Evolutionary conservation across 2,888 invertebrate species (phyloP).

Genomic region (Eurytoma californica): DNA sequence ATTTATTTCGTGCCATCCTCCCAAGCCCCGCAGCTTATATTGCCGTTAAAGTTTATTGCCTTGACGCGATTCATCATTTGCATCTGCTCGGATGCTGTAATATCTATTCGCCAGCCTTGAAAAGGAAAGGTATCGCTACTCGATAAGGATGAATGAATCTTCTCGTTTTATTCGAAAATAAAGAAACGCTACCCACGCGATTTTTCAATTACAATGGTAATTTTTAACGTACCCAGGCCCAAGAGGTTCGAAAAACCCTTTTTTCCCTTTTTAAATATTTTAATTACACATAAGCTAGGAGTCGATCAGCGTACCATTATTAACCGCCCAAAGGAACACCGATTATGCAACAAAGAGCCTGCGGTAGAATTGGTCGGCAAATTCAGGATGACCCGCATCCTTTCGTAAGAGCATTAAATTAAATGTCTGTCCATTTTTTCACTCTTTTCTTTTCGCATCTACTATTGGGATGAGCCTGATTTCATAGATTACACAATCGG

Average conservation of each 20-base stretch:
- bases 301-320: constrained; percentile 27
- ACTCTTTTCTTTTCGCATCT: constrained; percentile 37
- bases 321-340: constrained; percentile 50
- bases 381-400: constrained; percentile 62
- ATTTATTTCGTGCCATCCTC: constrained; percentile 40
- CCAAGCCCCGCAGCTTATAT: constrained; percentile 33
- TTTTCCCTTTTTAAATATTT: not conserved
- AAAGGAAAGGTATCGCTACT: constrained; percentile 46
- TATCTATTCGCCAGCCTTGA: constrained; percentile 50
- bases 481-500: constrained; percentile 12
- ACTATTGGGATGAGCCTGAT: constrained; percentile 8
- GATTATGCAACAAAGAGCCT: constrained; percentile 59
- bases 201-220: too few relatives aligned
- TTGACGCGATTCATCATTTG: constrained; percentile 54
- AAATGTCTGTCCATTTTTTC: constrained; percentile 46
- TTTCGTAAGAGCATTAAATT: constrained; percentile 64
- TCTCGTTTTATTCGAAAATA: constrained; percentile 9
- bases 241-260: too few relatives aligned
- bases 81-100: constrained; percentile 53
- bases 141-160: constrained; percentile 32
- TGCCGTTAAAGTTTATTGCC: constrained; percentile 53
- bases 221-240: too few relatives aligned
- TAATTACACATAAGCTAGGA: constrained; percentile 18
- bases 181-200: too few relatives aligned
- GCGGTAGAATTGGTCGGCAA: constrained; percentile 62